These are phyloP conservation scores for Steinernema hermaphroditum DNA, from an alignment of 2,888 invertebrate genomes.

Conservation along the genomic window DNA sequence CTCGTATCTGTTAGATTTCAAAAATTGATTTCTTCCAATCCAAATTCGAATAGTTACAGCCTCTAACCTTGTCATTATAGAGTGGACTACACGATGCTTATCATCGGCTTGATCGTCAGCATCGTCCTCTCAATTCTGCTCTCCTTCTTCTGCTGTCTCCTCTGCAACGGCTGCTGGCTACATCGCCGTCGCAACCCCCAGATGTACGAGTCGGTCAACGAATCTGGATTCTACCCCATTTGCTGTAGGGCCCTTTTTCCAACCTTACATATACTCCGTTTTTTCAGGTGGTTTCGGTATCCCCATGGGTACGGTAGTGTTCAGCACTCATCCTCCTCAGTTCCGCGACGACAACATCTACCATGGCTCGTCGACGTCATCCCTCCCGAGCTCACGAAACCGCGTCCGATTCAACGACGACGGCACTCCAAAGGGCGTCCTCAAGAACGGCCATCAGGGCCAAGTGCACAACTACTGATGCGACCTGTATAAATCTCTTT, in stretches of 20 bases:
- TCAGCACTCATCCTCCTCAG: slow-evolving; percentile 65
- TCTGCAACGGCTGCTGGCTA: slow-evolving; percentile 66
- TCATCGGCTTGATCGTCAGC: slow-evolving; percentile 63
- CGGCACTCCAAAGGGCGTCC: slow-evolving; percentile 64
- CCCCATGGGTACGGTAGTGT: slow-evolving; percentile 62
- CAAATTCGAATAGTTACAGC: too few species aligned
- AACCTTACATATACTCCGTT: background rate
- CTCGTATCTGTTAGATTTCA: too few species aligned
- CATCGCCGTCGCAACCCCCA: slow-evolving; percentile 64
- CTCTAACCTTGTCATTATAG: slow-evolving; percentile 42
- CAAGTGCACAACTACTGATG: background rate
- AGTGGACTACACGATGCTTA: slow-evolving; percentile 63
- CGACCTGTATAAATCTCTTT: slow-evolving; percentile 1
- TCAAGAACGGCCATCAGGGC: slow-evolving; percentile 50
- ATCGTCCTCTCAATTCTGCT: slow-evolving; percentile 59
- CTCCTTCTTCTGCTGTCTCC: slow-evolving; percentile 61
- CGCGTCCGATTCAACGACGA: slow-evolving; percentile 65
- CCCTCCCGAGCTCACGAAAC: slow-evolving; percentile 47
- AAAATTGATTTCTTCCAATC: too few species aligned
- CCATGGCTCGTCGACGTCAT: slow-evolving; percentile 52
- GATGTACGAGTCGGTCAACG: slow-evolving; percentile 61
- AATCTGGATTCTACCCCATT: slow-evolving; percentile 63
- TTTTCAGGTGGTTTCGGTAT: slow-evolving; percentile 64
- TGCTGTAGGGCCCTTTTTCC: slow-evolving; percentile 59
- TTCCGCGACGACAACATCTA: slow-evolving; percentile 56